Base-by-base conservation (phyloP, 1,140 invertebrate species). In the Zaprionus davidi region DNA sequence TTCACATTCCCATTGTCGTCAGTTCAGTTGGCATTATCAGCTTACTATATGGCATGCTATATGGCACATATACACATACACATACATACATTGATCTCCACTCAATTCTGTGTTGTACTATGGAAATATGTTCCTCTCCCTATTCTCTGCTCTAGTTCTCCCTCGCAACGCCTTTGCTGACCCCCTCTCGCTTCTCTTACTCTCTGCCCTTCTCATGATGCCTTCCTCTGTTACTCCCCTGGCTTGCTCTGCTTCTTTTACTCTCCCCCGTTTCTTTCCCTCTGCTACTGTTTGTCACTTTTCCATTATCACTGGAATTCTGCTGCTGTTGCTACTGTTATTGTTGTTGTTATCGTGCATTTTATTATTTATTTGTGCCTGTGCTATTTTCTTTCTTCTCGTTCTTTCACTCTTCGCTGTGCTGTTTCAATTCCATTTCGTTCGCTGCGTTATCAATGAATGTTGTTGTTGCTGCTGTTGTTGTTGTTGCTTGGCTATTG, bases 361-460 rank as follows among this genome's bases (percentile, higher is more conserved):
- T 34, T 28, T 34, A 34, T 51, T 38, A 46, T 22, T 55, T 66
- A 67, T 73, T 71, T 65, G 36, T 46, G 41, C 41, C 65, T 34
- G 44, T 26, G 44, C 36, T 64, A 64, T 67, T 51, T 66, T 31
- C 64, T 82, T 77, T 60, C 62, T 69, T 66, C 31, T 70, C 71
- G 9, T 59, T 79, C 80, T 83, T 88, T 83, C 78, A 84, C 84
- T 80, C 36, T 17, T 41, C 44, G 67, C 36, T 34, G 46, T 44
- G 67, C 38, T 78, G 84, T 87, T 87, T 87, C 85, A 71, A 84
- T 87, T 90, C 84, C 84, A 79, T 57, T 81, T 84, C 34, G 78
- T 76, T 71, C 65, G 46, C 59, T 79, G 72, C 72, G 68, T 87
- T 87, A 87, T 87, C 84, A 90, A 87, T 87, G 84, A 76, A 87